phyloP scores from a whole-genome alignment of 2,113 vertebrate species.

The Carassius carassius region DNA sequence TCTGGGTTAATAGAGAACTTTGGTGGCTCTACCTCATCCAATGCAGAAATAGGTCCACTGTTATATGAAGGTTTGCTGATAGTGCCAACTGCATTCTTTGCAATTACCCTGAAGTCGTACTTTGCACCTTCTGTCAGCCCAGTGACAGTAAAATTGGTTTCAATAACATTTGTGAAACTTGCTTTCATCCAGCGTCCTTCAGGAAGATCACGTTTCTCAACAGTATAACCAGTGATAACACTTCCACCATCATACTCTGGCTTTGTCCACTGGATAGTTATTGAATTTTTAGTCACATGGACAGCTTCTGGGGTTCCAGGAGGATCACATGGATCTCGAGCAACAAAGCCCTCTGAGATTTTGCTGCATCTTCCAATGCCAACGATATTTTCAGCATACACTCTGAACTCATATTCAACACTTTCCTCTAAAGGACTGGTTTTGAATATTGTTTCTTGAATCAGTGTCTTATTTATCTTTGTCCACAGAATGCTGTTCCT shows the following conservation, averaged over 20 bases:
- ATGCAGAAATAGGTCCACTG: constrained; percentile 92
- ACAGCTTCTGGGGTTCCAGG: constrained; percentile 92
- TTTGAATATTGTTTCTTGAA: constrained; percentile 90
- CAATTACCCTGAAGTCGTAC: constrained; percentile 97
- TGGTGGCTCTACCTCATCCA: constrained; percentile 90
- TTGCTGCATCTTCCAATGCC: constrained; percentile 94
- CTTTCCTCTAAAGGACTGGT: constrained; percentile 91
- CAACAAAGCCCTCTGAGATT: constrained; percentile 91
- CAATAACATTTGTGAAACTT: constrained; percentile 95
- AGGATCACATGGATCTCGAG: constrained; percentile 94
- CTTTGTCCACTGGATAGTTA: constrained; percentile 93
- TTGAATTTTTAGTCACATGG: constrained; percentile 87
- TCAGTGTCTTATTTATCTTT: constrained; percentile 92
- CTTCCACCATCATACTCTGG: constrained; percentile 97
- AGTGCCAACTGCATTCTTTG: constrained; percentile 93
- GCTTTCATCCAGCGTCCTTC: constrained; percentile 97
- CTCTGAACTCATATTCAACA: constrained; percentile 94
- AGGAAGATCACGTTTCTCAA: constrained; percentile 96
- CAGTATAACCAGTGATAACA: constrained; percentile 91
- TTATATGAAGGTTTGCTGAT: constrained; percentile 95
- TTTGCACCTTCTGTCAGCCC: constrained; percentile 93
- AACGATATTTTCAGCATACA: constrained; percentile 97
- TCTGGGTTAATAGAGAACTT: constrained; percentile 94
- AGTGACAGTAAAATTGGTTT: constrained; percentile 93
- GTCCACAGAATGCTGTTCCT: constrained; percentile 97